Evolutionary conservation across 2,888 invertebrate species (phyloP).

Genomic region (Dynastes grantii): DNA sequence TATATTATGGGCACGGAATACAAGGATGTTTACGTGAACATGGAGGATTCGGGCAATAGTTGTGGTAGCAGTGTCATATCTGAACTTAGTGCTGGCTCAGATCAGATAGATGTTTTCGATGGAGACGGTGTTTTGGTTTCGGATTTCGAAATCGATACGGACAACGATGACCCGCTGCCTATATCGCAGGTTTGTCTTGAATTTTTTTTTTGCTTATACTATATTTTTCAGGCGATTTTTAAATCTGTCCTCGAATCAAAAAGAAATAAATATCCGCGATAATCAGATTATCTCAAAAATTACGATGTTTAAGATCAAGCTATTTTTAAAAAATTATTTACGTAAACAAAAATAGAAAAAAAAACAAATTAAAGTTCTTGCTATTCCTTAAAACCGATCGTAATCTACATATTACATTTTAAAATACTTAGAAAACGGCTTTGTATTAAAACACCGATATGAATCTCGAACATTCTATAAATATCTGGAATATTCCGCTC

Average conservation of each 20-base stretch:
- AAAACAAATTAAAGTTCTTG: no score
- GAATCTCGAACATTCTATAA: neutral
- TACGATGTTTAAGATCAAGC: no score
- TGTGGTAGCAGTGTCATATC: conserved; percentile 70
- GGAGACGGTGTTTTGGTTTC: conserved; percentile 75
- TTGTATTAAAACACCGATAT: neutral
- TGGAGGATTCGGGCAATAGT: conserved; percentile 71
- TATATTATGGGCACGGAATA: conserved; percentile 66
- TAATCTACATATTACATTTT: neutral
- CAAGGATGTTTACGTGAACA: conserved; percentile 66
- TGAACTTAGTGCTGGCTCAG: conserved; percentile 67
- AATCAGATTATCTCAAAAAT: no score
- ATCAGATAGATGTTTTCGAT: conserved; percentile 72
- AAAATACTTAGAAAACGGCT: neutral
- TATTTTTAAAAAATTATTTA: no score
- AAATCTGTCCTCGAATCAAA: no score
- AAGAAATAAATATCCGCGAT: no score
- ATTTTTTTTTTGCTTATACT: neutral
- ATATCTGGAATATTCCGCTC: conserved; percentile 17
- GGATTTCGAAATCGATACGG: conserved; percentile 75
- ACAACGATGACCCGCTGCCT: conserved; percentile 57
- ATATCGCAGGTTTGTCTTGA: conserved; percentile 64
- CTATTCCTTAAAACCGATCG: neutral
- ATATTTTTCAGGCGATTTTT: neutral
- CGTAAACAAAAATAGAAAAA: no score